Percentiles rank a stretch among this genome's conserved stretches.
Conservation (phyloP, 2,113 vertebrate species). For the Micronycteris hirsuta region DNA sequence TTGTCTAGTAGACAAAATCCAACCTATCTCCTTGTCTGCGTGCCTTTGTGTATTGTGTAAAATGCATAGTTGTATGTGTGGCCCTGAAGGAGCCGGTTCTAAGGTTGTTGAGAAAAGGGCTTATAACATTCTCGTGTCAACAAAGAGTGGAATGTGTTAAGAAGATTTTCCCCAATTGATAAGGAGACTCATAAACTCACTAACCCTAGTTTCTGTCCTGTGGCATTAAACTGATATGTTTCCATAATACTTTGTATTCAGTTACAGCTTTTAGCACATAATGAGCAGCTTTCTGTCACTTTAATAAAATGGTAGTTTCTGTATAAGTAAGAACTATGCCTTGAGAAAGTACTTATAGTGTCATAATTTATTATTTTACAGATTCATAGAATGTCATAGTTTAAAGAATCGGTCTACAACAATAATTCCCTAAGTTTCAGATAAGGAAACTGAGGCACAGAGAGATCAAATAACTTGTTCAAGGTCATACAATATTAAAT, state of each 20-base stretch:
- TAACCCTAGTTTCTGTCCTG: neutral
- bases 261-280: neutral
- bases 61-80: neutral
- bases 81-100: neutral
- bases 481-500: neutral
- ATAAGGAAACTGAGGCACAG: neutral
- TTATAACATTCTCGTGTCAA: neutral
- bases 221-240: neutral
- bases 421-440: neutral
- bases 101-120: neutral
- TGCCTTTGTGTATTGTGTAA: neutral
- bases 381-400: neutral
- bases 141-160: neutral
- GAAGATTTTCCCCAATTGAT: neutral
- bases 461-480: neutral
- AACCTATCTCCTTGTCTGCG: neutral
- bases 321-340: neutral
- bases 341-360: neutral
- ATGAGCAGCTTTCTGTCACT: neutral
- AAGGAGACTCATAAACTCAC: neutral
- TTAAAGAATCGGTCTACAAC: neutral
- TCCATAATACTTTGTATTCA: neutral
- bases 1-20: neutral
- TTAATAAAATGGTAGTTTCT: neutral
- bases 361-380: neutral